Evolutionary conservation across 2,888 invertebrate species (phyloP).

Genomic region (Cremastinae sp.): DNA sequence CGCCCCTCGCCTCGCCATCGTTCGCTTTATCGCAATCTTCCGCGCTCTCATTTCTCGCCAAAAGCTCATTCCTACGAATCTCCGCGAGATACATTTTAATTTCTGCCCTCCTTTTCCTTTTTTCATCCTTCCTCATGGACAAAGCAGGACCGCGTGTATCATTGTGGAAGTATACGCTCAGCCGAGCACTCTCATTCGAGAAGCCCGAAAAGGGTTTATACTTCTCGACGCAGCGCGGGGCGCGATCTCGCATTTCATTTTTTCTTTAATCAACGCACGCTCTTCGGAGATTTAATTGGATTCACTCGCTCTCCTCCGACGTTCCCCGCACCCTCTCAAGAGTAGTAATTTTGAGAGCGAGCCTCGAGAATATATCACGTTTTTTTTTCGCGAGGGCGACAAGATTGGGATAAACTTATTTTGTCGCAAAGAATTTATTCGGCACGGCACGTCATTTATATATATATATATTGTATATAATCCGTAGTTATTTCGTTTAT

Average conservation of each 20-base stretch:
- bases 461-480: background rate
- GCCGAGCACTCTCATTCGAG: conserved; percentile 39
- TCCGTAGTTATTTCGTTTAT: conserved; percentile 19
- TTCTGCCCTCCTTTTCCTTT: conserved; percentile 36
- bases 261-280: conserved; percentile 52
- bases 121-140: conserved; percentile 21
- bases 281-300: conserved; percentile 46
- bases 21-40: conserved; percentile 37
- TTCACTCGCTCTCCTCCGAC: conserved; percentile 4
- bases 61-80: conserved; percentile 29
- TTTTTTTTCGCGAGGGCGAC: background rate
- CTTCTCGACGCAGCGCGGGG: conserved; percentile 1
- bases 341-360: conserved; percentile 2
- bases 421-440: background rate
- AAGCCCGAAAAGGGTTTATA: conserved; percentile 45
- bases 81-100: conserved; percentile 61
- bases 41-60: conserved; percentile 34
- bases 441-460: conserved; percentile 13
- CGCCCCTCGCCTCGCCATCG: conserved; percentile 37
- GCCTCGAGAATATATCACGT: conserved; percentile 15
- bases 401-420: conserved; percentile 54
- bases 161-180: conserved; percentile 50
- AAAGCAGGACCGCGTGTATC: conserved; percentile 11
- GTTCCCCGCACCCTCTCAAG: no score
- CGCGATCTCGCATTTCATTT: conserved; percentile 33